A percentile compares a stretch with the other conserved stretches of the same genome.
Evolutionary conservation across 2,113 vertebrate species (phyloP).

Genomic region (Sturnus vulgaris): DNA sequence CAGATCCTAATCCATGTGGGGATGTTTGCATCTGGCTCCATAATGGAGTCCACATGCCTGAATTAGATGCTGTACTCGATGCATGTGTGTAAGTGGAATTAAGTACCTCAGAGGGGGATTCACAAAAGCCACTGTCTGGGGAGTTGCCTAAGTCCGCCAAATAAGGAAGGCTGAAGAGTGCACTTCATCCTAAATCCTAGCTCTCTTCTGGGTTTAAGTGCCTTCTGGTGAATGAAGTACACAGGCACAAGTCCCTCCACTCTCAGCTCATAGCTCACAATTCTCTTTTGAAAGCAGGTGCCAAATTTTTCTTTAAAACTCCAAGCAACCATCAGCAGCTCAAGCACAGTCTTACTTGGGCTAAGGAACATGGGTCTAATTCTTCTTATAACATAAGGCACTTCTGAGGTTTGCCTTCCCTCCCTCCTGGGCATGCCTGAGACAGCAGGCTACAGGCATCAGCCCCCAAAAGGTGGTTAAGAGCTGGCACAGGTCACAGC

Average conservation of each 20-base stretch:
- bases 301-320: neutral
- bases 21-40: constrained; percentile 16
- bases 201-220: neutral
- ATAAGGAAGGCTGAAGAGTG: neutral
- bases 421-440: neutral
- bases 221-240: neutral
- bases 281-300: neutral
- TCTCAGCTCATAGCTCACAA: neutral
- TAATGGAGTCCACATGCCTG: constrained; percentile 16
- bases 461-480: neutral
- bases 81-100: neutral
- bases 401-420: neutral
- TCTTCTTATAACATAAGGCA: neutral
- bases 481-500: neutral
- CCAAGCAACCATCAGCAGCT: neutral
- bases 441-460: neutral
- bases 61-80: neutral
- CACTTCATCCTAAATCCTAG: neutral
- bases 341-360: neutral
- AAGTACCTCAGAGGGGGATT: neutral
- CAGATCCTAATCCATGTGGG: neutral
- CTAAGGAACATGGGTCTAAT: neutral
- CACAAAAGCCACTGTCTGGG: neutral
- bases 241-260: neutral
- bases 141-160: constrained; percentile 10